Evolutionary conservation across 2,797 vertebrate species (phyloP).

Genomic region (Odontamblyopus lacepedii): DNA sequence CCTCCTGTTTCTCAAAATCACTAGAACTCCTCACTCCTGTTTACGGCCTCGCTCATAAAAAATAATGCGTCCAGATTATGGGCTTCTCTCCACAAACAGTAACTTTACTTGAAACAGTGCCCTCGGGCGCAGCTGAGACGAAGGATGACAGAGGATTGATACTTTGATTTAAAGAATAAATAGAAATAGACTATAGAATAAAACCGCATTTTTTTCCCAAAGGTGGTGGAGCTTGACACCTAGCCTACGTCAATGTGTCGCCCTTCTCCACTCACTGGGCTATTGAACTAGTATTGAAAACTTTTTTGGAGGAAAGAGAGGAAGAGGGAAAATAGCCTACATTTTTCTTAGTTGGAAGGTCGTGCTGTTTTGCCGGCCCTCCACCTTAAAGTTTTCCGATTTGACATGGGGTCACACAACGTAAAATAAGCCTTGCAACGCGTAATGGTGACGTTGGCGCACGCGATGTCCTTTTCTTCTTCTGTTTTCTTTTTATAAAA

Average conservation of each 20-base stretch:
- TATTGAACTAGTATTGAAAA: constrained; percentile 12
- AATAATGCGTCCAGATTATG: neutral
- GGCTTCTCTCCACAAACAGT: neutral
- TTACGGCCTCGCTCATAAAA: neutral
- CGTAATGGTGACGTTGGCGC: neutral
- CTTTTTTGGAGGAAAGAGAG: neutral
- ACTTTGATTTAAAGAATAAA: neutral
- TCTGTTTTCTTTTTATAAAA: neutral
- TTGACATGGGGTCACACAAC: neutral
- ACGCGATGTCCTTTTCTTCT: neutral
- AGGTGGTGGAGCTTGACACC: neutral
- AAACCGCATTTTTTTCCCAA: neutral
- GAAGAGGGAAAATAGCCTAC: constrained; percentile 26
- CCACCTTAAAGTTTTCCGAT: neutral
- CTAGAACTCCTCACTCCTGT: constrained; percentile 7
- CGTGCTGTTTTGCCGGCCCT: constrained; percentile 15
- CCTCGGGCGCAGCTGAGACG: neutral
- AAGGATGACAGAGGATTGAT: neutral
- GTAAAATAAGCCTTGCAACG: constrained; percentile 16
- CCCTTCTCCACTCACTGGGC: constrained; percentile 1
- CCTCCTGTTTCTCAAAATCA: neutral
- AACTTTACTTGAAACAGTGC: neutral
- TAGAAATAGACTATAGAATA: neutral
- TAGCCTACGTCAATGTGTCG: neutral
- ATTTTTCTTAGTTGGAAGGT: constrained; percentile 33